These are phyloP conservation scores for Threskiornis aethiopicus DNA, from an alignment of 2,797 vertebrate genomes.

Conservation along the genomic window DNA sequence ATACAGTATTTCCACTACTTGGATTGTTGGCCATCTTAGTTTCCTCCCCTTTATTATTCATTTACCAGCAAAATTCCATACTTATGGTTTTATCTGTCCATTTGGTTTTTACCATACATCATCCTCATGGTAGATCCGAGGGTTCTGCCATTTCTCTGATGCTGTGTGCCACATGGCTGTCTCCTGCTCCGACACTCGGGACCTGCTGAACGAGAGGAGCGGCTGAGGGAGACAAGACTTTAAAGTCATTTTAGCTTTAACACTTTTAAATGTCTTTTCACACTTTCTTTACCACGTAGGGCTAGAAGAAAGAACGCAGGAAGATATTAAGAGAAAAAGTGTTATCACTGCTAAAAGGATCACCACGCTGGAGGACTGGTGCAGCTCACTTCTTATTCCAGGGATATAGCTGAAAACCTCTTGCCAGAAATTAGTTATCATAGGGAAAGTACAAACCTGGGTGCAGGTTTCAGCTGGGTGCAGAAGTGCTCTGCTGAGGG, in stretches of 20 bases:
- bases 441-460: conserved; percentile 2
- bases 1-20: not conserved
- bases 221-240: not conserved
- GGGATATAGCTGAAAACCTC: conserved; percentile 32
- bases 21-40: not conserved
- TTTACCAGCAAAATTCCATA: not conserved
- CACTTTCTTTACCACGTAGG: not conserved
- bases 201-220: not conserved
- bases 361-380: not conserved
- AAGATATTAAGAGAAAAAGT: not conserved
- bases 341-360: not conserved
- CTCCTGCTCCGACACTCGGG: not conserved
- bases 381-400: not conserved
- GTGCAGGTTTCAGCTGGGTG: conserved; percentile 7
- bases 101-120: not conserved
- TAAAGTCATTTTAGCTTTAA: not conserved
- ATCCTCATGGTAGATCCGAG: not conserved
- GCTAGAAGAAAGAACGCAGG: not conserved
- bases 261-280: conserved; percentile 28
- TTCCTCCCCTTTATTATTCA: not conserved
- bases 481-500: conserved; percentile 33
- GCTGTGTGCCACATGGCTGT: not conserved
- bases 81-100: not conserved
- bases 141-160: not conserved
- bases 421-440: conserved; percentile 37